Evolutionary conservation across 2,797 vertebrate genomes (phyloP), one percentile per base, ranked within the genome.

Genomic region (Setipinna tenuifilis): DNA sequence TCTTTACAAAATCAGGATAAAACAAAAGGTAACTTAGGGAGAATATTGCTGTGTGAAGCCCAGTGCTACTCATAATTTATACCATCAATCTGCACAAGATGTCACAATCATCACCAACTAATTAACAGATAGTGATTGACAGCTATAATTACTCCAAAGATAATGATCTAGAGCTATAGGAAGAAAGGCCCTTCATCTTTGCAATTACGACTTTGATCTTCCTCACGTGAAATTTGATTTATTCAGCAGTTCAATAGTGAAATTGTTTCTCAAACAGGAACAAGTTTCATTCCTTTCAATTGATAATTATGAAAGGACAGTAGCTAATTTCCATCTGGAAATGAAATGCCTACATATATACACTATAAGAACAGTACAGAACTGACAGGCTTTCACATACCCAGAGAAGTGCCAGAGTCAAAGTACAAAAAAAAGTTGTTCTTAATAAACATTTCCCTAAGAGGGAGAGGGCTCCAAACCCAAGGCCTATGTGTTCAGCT

Each of bases 201-300:
- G 31, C 16, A 78, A 44, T 78, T 21, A 44, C 2, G 17, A n/a
- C 71, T 78, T 44, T 78, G 16, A 78, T 78, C 71, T 21, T 78
- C 35, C 35, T 21, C 19, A 19, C 58, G 12, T 54, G 50, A 54
- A 54, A 2, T 23, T 35, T 19, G 5, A 71, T 71, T 71, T 35
- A 71, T 35, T 71, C 28, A 71, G 28, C 68, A 71, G 28, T 68
- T 71, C 28, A 71, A 71, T 10, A 65, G 25, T 68, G 62, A 71
- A 71, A 71, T n/a, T 35, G 68, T 71, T 71, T 71, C 14, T 35
- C 6, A 4, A 71, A 71, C 0, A 16, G 35, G 68, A 71, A 35
- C 31, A 71, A 71, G 17, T 16, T 35, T 35, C 12, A 71, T 35
- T 71, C 0, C 4, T 35, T 17, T 75, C 14, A 75, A 41, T 35